These are phyloP conservation scores for Lutraria lutraria DNA, from an alignment of 2,888 invertebrate genomes.

Conservation along the genomic window DNA sequence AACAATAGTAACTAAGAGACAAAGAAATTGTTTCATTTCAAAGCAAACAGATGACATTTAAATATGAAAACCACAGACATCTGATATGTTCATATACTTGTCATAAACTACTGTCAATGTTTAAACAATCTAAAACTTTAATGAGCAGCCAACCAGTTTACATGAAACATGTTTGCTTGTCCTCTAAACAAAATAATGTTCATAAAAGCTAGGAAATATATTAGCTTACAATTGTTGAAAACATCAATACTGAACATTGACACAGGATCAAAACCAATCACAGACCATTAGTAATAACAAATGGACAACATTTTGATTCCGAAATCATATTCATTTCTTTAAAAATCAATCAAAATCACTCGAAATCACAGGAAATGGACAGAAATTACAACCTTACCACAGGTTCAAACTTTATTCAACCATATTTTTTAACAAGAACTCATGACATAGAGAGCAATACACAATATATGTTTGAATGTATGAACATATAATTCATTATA, in stretches of 20 bases:
- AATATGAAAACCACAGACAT: neutral
- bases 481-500: no score
- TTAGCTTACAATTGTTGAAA: neutral
- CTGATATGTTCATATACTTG: neutral
- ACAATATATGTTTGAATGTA: no score
- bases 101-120: neutral
- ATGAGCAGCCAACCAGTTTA: neutral
- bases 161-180: neutral
- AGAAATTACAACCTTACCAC: neutral
- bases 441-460: no score
- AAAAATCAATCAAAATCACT: neutral
- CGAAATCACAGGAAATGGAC: neutral
- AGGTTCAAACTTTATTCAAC: no score
- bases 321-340: neutral
- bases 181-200: neutral
- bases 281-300: no score
- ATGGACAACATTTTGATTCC: neutral
- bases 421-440: no score
- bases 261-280: neutral
- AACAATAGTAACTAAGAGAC: neutral
- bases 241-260: constrained; percentile 4
- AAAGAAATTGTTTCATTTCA: neutral
- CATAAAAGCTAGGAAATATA: neutral
- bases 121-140: constrained; percentile 17
- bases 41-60: neutral